These are phyloP conservation scores for Tiliqua scincoides DNA, from an alignment of 2,113 vertebrate genomes.

Conservation along the genomic window DNA sequence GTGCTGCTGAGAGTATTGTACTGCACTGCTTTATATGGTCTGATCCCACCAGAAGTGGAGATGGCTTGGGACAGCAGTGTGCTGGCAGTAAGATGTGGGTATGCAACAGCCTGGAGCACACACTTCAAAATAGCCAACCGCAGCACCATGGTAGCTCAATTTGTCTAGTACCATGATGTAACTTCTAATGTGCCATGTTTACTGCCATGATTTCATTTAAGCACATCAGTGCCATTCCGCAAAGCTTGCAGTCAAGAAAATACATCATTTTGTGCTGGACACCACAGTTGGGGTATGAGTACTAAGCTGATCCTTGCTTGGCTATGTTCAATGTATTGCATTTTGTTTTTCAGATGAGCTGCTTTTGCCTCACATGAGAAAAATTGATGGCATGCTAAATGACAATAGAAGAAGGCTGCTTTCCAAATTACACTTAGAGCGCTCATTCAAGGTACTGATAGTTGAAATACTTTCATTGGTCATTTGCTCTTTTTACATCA, in stretches of 20 bases:
- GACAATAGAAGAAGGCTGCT: constrained; percentile 94
- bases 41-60: too few relatives aligned
- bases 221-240: neutral
- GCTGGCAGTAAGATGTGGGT: too few relatives aligned
- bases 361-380: constrained; percentile 95
- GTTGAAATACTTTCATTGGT: constrained; percentile 2
- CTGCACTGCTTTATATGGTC: too few relatives aligned
- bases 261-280: neutral
- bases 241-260: neutral
- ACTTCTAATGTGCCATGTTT: neutral
- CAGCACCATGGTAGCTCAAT: neutral
- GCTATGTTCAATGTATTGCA: constrained; percentile 17
- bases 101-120: too few relatives aligned
- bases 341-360: constrained; percentile 85
- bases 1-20: too few relatives aligned
- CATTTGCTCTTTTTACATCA: neutral
- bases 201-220: neutral
- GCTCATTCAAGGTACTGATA: constrained; percentile 89
- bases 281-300: neutral
- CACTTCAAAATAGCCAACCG: neutral
- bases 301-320: neutral
- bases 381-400: constrained; percentile 93
- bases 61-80: too few relatives aligned
- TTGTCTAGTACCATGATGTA: neutral
- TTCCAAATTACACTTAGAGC: constrained; percentile 89